These are phyloP conservation scores for Drosophila kepulauana DNA, from an alignment of 1,140 invertebrate species.

Conservation along the genomic window DNA sequence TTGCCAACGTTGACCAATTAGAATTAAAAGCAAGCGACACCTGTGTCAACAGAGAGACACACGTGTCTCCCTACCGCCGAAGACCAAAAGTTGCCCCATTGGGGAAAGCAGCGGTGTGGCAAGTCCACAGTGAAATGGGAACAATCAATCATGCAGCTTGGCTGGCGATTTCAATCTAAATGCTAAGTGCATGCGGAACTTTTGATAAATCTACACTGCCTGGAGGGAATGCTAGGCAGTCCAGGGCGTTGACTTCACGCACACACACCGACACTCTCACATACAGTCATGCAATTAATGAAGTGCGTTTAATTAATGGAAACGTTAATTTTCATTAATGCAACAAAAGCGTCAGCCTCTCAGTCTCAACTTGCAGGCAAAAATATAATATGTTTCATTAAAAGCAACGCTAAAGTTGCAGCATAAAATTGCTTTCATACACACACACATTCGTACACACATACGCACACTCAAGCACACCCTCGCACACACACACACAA, in stretches of 20 bases:
- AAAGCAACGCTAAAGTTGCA: constrained; percentile 52
- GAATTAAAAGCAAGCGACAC: constrained; percentile 60
- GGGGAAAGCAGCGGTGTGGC: constrained; percentile 21
- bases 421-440: constrained; percentile 58
- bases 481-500: constrained; percentile 18
- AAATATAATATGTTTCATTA: constrained; percentile 76
- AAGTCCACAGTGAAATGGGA: neutral
- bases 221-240: constrained; percentile 14
- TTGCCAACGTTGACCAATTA: constrained; percentile 65
- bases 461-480: neutral
- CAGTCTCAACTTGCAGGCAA: constrained; percentile 18
- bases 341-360: constrained; percentile 12
- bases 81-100: neutral
- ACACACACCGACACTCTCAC: neutral
- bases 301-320: constrained; percentile 62
- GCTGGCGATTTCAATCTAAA: constrained; percentile 56
- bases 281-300: constrained; percentile 48
- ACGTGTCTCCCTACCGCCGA: constrained; percentile 18
- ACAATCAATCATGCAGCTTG: constrained; percentile 69
- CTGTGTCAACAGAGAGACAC: constrained; percentile 52
- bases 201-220: constrained; percentile 40
- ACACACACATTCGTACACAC: constrained; percentile 28
- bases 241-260: constrained; percentile 10
- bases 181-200: constrained; percentile 49
- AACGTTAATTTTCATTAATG: constrained; percentile 23